Conservation (phyloP, 2,797 vertebrate genomes). For the Mormyrus proboscirostris region DNA sequence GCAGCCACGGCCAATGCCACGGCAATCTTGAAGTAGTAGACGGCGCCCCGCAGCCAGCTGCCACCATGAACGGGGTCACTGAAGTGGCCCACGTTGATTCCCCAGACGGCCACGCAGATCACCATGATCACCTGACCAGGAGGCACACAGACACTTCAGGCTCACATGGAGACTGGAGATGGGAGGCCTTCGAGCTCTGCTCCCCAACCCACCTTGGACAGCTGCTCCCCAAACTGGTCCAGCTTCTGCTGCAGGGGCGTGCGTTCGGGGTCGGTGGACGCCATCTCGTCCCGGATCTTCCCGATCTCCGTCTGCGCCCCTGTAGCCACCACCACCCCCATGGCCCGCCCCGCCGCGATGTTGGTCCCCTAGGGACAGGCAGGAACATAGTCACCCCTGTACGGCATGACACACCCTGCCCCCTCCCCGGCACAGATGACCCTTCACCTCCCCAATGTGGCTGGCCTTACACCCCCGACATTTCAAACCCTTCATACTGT, state of each 20-base stretch:
- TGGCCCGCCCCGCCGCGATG: conserved; percentile 65
- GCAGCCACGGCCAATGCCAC: conserved; percentile 70
- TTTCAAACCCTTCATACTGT: background rate
- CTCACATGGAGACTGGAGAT: background rate
- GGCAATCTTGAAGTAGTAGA: conserved; percentile 75
- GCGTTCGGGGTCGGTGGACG: conserved; percentile 64
- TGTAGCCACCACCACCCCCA: conserved; percentile 65
- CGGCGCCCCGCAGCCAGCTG: conserved; percentile 69
- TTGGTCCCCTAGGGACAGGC: conserved; percentile 59
- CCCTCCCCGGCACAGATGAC: background rate
- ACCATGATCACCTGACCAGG: conserved; percentile 55
- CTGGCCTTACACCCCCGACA: background rate
- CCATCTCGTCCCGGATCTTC: conserved; percentile 73
- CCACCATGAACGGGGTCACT: conserved; percentile 71
- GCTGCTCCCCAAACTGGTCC: conserved; percentile 70
- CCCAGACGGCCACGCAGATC: conserved; percentile 73
- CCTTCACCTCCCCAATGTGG: background rate
- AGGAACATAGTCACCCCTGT: background rate
- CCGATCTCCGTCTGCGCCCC: conserved; percentile 70
- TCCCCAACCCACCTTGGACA: conserved; percentile 55
- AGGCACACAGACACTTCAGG: background rate
- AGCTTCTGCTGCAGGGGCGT: conserved; percentile 70
- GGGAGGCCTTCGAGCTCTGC: background rate
- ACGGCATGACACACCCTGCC: background rate
- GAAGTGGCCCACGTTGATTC: conserved; percentile 71